Evolutionary conservation across 2,113 vertebrate species (phyloP), one percentile per base, ranked within the genome.

Genomic region (Centrocercus urophasianus): DNA sequence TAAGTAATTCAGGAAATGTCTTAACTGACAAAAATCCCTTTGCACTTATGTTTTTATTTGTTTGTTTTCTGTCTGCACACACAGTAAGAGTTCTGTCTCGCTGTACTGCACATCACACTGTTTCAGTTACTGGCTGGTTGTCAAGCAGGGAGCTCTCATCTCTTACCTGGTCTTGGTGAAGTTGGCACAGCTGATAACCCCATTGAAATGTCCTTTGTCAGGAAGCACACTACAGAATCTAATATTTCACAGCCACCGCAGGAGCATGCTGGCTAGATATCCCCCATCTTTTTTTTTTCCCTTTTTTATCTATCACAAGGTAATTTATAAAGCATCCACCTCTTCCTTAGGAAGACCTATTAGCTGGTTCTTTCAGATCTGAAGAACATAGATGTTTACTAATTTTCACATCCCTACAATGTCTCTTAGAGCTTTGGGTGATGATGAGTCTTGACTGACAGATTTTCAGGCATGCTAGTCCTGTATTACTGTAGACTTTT

Each of bases 401-500:
- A 86, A 32, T 21, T 74, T 83, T 78, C 43, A 69, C 21, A 78
- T 61, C 12, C 18, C 34, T 91, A 0, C 2, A 8, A 18, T 52
- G 8, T 25, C 30, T 88, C 38, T 45, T 22, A 24, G 0, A 66
- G 22, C 17, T 91, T 81, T 78, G 66, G 34, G 10, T 61, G 27
- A 30, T 74, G 5, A 19, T 85, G 45, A 1, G 1, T 72, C 40
- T 72, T 59, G 36, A 36, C 18, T 84, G 77, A 30, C 50, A 83
- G 59, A 70, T 12, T 83, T 66, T 82, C 74, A 38, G 16, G 3
- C 43, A 8, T n/a, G 25, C 20, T 64, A 52, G 12, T 78, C 16
- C 13, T 81, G 5, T 61, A 43, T 71, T 80, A 89, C 57, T 91
- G 52, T 18, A 72, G 47, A 61, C 83, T 93, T 89, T 88, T 80